Evolutionary conservation across 2,888 invertebrate genomes (phyloP).

Genomic region (Latheticus oryzae): DNA sequence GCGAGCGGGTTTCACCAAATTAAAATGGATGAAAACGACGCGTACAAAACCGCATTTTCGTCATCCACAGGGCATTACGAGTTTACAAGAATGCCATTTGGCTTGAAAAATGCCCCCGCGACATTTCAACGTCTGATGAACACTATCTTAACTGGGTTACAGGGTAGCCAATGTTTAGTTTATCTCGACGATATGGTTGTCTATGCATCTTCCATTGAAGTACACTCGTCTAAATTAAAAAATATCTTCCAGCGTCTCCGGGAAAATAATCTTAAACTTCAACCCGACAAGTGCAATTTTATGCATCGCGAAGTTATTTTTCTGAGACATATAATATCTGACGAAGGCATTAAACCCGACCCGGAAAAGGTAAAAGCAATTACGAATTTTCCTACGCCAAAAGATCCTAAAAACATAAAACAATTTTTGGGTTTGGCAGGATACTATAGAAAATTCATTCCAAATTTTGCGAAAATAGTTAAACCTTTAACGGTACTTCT

Average conservation of each 20-base stretch:
- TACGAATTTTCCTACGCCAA: slow-evolving; percentile 30
- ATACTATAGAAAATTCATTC: slow-evolving; percentile 61
- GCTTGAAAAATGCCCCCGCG: slow-evolving; percentile 51
- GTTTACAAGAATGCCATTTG: slow-evolving; percentile 51
- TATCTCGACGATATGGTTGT: slow-evolving; percentile 60
- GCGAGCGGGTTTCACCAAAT: slow-evolving; percentile 49
- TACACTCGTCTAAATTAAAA: too few relatives aligned
- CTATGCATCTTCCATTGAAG: too few relatives aligned
- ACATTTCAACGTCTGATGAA: slow-evolving; percentile 56
- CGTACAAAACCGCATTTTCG: slow-evolving; percentile 48
- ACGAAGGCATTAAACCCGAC: slow-evolving; percentile 50
- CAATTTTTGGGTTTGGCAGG: slow-evolving; percentile 58
- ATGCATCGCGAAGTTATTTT: slow-evolving; percentile 50
- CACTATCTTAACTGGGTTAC: slow-evolving; percentile 48
- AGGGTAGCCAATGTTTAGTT: slow-evolving; percentile 51
- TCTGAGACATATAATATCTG: slow-evolving; percentile 55
- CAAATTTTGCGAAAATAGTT: slow-evolving; percentile 53
- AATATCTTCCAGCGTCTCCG: slow-evolving; percentile 34
- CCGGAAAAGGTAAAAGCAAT: slow-evolving; percentile 38
- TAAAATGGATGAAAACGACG: slow-evolving; percentile 36
- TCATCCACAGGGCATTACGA: slow-evolving; percentile 49
- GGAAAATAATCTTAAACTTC: slow-evolving; percentile 37
- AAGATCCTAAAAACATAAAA: slow-evolving; percentile 39
- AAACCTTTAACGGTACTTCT: slow-evolving; percentile 49
- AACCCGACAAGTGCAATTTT: slow-evolving; percentile 45